These are phyloP conservation scores for Hassar affinis DNA, from an alignment of 2,113 vertebrate species.

Conservation along the genomic window DNA sequence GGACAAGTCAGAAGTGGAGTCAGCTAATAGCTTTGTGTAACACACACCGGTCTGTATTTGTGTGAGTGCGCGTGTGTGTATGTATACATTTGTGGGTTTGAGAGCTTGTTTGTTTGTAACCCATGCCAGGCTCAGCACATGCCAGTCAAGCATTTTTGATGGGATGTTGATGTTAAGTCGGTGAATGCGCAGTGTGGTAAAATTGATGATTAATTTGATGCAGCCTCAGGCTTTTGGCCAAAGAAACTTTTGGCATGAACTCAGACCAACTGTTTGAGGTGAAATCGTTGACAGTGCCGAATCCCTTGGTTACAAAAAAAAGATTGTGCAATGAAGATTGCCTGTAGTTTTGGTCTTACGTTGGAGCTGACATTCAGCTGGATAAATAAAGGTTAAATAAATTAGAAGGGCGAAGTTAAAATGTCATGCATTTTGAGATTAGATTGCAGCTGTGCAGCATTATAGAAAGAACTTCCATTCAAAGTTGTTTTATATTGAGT, in stretches of 20 bases:
- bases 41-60: constrained; percentile 30
- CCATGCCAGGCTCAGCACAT: constrained; percentile 42
- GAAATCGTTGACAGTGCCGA: constrained; percentile 22
- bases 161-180: constrained; percentile 31
- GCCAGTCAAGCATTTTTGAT: constrained; percentile 51
- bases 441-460: constrained; percentile 33
- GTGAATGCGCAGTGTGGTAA: constrained; percentile 38
- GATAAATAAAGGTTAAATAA: constrained; percentile 38
- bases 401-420: constrained; percentile 32
- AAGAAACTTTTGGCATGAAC: constrained; percentile 33
- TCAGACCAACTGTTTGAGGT: constrained; percentile 44
- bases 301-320: constrained; percentile 32
- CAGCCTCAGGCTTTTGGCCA: constrained; percentile 32
- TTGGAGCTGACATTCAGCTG: constrained; percentile 36
- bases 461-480: constrained; percentile 24
- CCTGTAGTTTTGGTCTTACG: constrained; percentile 13
- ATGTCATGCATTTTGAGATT: constrained; percentile 35
- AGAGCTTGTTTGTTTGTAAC: constrained; percentile 44
- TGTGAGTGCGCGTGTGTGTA: constrained; percentile 39
- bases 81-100: constrained; percentile 30
- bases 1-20: constrained; percentile 50
- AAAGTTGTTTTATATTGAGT: constrained; percentile 14
- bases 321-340: constrained; percentile 7
- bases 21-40: constrained; percentile 52
- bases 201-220: constrained; percentile 47